Evolutionary conservation across 2,113 vertebrate genomes (phyloP).

Genomic region (western clawed frog (Xenopus tropicalis)): UCB_Xtro_10.0 CM004446.2:99646501-99647000

Average conservation of each 20-base stretch:
- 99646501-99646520: no score
- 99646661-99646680: neutral
- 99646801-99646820: neutral
- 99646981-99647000: neutral
- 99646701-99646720: no score
- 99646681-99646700: neutral
- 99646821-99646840: conserved; percentile 1
- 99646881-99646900: neutral
- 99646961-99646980: neutral
- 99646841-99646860: neutral
- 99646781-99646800: conserved; percentile 5
- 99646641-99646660: no score
- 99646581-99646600: no score
- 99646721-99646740: neutral
- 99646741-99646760: neutral
- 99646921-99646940: neutral
- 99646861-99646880: no score
- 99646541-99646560: no score
- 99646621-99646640: no score
- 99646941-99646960: neutral
- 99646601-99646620: no score
- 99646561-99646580: no score
- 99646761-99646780: conserved; percentile 19
- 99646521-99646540: no score
- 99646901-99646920: neutral